These are phyloP conservation scores for Ciconia stormi DNA, from an alignment of 2,113 vertebrate genomes.

Conservation along the genomic window DNA sequence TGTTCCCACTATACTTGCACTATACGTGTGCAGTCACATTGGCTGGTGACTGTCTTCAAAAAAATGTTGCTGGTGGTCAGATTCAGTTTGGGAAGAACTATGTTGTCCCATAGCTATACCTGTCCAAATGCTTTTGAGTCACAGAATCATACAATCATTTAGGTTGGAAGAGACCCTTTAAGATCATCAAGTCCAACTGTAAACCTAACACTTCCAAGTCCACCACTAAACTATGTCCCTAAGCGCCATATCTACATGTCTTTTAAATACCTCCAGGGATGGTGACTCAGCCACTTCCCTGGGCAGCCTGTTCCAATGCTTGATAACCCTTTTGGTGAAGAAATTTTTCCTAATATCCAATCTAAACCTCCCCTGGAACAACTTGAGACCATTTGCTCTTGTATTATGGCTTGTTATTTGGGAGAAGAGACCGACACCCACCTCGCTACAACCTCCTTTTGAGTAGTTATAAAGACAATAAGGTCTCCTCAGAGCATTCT, in stretches of 20 bases:
- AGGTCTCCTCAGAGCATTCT: background rate
- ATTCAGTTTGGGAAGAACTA: background rate
- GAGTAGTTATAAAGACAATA: background rate
- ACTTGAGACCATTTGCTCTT: background rate
- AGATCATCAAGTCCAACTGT: no score
- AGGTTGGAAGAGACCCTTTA: background rate
- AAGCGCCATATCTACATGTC: accelerated
- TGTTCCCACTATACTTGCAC: background rate
- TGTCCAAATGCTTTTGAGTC: background rate
- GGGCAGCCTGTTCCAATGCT: background rate
- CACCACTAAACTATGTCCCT: background rate
- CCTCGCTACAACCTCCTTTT: accelerated
- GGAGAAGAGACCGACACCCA: accelerated
- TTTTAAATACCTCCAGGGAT: background rate
- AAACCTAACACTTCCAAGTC: background rate
- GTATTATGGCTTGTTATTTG: background rate
- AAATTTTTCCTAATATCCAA: background rate
- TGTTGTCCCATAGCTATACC: background rate
- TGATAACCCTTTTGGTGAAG: background rate
- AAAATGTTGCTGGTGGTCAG: background rate
- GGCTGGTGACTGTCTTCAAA: background rate
- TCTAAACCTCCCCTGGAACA: background rate
- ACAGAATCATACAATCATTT: background rate
- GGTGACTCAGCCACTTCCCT: background rate
- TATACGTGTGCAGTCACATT: background rate